phyloP scores from a whole-genome alignment of 2,113 vertebrate genomes.

The Cranoglanis bouderius region DNA sequence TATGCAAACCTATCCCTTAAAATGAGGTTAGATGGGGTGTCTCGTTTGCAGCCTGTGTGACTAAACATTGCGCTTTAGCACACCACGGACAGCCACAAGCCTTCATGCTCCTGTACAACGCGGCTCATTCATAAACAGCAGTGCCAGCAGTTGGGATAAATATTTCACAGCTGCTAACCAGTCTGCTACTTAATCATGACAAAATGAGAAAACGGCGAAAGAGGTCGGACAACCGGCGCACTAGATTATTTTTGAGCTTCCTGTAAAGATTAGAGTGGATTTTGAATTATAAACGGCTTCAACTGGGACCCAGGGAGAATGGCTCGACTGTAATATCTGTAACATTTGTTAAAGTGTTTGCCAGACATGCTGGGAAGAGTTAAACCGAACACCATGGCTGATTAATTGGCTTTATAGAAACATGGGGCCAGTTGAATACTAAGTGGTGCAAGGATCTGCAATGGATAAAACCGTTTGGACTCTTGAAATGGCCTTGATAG shows the following conservation, averaged over 20 bases:
- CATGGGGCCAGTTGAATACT: constrained; percentile 15
- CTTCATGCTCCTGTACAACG: constrained; percentile 51
- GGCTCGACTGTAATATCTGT: constrained; percentile 61
- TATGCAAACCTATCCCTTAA: neutral
- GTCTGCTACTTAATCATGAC: constrained; percentile 44
- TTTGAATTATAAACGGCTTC: constrained; percentile 65
- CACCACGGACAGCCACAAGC: constrained; percentile 31
- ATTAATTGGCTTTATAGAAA: constrained; percentile 43
- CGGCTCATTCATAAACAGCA: constrained; percentile 62
- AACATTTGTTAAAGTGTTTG: constrained; percentile 54
- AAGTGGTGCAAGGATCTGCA: constrained; percentile 11
- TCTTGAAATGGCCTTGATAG: neutral
- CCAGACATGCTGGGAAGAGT: constrained; percentile 49
- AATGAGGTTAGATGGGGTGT: constrained; percentile 45
- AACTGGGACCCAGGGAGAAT: constrained; percentile 37
- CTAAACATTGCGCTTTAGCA: constrained; percentile 51
- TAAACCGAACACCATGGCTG: constrained; percentile 49
- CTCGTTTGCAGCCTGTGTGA: constrained; percentile 51
- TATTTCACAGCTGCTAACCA: constrained; percentile 53
- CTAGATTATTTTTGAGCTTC: constrained; percentile 66
- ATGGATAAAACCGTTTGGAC: neutral
- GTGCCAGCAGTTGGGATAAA: constrained; percentile 35
- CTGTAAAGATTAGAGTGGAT: constrained; percentile 71
- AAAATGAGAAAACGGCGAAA: constrained; percentile 36
- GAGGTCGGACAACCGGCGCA: constrained; percentile 54